phyloP scores from a whole-genome alignment of 2,888 invertebrate genomes.

The Apodemia duryi region DNA sequence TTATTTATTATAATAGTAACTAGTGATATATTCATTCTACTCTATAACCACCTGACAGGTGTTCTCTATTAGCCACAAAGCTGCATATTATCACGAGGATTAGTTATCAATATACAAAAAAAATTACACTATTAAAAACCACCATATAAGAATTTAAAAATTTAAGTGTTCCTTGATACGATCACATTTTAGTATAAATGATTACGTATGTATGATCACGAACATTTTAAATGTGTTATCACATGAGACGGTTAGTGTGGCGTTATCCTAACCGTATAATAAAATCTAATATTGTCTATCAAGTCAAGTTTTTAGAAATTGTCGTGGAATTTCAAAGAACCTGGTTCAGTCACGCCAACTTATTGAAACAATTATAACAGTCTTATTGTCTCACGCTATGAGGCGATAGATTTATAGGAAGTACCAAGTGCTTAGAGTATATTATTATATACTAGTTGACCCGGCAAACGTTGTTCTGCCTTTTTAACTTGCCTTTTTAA shows the following conservation, averaged over 20 bases:
- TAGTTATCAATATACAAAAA: no score
- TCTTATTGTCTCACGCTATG: conserved; percentile 43
- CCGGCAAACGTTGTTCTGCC: no score
- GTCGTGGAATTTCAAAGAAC: conserved; percentile 45
- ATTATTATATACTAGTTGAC: not conserved
- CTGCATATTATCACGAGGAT: no score
- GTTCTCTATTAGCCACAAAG: no score
- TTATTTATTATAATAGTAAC: no score
- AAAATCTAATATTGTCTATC: not conserved
- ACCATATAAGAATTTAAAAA: not conserved
- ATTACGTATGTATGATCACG: not conserved
- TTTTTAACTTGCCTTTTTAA: no score
- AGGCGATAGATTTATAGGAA: conserved; percentile 43
- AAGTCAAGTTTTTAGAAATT: conserved; percentile 51
- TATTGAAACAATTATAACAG: conserved; percentile 45
- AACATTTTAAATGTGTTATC: not conserved
- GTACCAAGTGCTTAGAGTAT: conserved; percentile 17
- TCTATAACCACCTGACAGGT: no score
- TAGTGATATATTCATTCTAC: no score
- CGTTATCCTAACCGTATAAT: not conserved
- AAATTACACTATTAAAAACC: no score
- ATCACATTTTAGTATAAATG: no score
- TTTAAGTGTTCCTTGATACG: not conserved
- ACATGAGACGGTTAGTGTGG: not conserved
- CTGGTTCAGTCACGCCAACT: conserved; percentile 44